These are phyloP conservation scores for Acanthiza pusilla DNA, from an alignment of 2,797 vertebrate species.

Conservation along the genomic window DNA sequence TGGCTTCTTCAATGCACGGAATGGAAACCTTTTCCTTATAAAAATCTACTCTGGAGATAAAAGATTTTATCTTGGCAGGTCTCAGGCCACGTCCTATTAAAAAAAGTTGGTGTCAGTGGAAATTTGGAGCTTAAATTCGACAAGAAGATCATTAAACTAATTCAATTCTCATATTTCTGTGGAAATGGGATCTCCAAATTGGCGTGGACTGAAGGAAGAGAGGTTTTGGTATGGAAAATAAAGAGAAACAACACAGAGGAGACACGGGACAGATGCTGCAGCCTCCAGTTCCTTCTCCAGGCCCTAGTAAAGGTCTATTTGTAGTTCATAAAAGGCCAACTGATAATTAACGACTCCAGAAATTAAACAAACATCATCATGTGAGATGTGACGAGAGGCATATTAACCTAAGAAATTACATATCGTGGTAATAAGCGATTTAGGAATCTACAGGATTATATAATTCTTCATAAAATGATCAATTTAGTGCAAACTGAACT, in stretches of 20 bases:
- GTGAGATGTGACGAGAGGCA: neutral
- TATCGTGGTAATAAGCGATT: neutral
- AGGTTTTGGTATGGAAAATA: neutral
- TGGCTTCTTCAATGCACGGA: accelerated
- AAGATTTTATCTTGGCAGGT: neutral
- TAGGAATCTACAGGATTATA: neutral
- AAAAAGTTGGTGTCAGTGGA: neutral
- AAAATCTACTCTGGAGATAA: neutral
- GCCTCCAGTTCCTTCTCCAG: neutral
- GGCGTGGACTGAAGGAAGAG: neutral
- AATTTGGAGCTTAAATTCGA: neutral
- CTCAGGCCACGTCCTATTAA: accelerated
- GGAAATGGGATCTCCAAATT: neutral
- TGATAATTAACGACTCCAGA: neutral
- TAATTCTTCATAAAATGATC: neutral
- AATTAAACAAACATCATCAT: neutral
- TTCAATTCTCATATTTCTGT: neutral
- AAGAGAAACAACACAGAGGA: neutral
- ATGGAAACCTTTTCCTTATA: neutral
- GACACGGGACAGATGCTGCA: neutral
- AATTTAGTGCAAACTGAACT: neutral
- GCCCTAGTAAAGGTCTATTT: neutral
- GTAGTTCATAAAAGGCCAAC: neutral
- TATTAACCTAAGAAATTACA: neutral
- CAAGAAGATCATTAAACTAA: neutral